phyloP scores from a whole-genome alignment of 2,888 invertebrate genomes.

The Dendrolimus houi region DNA sequence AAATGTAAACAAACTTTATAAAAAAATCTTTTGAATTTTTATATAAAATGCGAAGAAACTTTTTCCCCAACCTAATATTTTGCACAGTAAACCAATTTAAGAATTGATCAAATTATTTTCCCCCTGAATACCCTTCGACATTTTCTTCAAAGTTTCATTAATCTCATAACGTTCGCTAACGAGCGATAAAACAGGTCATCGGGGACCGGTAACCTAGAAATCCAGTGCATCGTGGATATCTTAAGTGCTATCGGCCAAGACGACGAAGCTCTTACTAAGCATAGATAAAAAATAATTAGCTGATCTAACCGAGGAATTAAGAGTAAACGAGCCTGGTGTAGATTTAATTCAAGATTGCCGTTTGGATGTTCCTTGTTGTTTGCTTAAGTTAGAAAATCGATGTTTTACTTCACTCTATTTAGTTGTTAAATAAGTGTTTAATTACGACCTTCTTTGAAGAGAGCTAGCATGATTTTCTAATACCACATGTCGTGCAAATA shows the following conservation, averaged over 20 bases:
- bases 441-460: too few species aligned
- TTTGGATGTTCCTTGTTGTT: neutral
- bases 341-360: neutral
- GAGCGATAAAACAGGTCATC: slow-evolving; percentile 28
- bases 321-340: neutral
- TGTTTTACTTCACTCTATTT: neutral
- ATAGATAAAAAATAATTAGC: neutral
- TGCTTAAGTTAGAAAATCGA: neutral
- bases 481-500: too few species aligned
- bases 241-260: slow-evolving; percentile 21
- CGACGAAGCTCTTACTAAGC: slow-evolving; percentile 14
- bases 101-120: neutral
- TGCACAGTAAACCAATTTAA: neutral
- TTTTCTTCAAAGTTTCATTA: slow-evolving; percentile 18
- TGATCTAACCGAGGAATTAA: neutral
- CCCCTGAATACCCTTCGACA: neutral
- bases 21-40: too few species aligned
- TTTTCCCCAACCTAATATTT: too few species aligned
- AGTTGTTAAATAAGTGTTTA: too few species aligned
- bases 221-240: slow-evolving; percentile 18
- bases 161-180: slow-evolving; percentile 18
- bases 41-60: too few species aligned
- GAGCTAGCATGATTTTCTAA: too few species aligned
- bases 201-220: slow-evolving; percentile 31
- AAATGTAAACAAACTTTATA: too few species aligned